Evolutionary conservation across 2,888 invertebrate species (phyloP), one percentile per base, ranked within the genome.

Genomic region (Dioctria linearis): DNA sequence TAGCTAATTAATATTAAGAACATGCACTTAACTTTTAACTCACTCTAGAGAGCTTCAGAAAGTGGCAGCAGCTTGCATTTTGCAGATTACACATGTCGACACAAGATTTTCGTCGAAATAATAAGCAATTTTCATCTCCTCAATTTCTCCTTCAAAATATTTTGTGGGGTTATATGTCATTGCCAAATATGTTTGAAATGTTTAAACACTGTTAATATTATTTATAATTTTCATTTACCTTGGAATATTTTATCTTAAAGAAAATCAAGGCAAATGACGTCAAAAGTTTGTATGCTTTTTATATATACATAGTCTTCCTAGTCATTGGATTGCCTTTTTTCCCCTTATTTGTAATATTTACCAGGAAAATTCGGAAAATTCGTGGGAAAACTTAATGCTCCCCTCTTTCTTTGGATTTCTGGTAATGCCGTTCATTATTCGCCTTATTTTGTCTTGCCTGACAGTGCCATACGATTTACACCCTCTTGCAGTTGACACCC

Each of bases 401-500:
- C 2, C 49, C 49, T 9, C 49, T 46, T 46, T 71, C 59, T 1
- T 59, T 59, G 25, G 2, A 6, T 11, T 11, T 61, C 46, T 76
- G 76, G 76, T 42, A 76, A 76, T 37, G 49, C 76, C 63, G 25
- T 25, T 25, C 25, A 25, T 25, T 25, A 25, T 25, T 25, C 25
- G 25, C 25, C 25, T 25, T 13, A 11, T 39, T 4, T 6, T 6
- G 9, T 49, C 9, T 37, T 49, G 46, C 25, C 43, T 61, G 61
- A 63, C 63, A 63, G 76, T 63, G 57, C 57, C 11, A 37, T 59
- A 75, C 46, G 49, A 61, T 39, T 76, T 63, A 76, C 25, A 25
- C 61, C 63, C 61, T 76, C 63, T 37, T 46, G 61, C 59, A 76
- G 76, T 61, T 76, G 76, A 63, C 67, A 67, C 67, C 57, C 67